Evolutionary conservation across 2,888 invertebrate genomes (phyloP), one percentile per base, ranked within the genome.

Genomic region (Stenchaetothrips biformis): DNA sequence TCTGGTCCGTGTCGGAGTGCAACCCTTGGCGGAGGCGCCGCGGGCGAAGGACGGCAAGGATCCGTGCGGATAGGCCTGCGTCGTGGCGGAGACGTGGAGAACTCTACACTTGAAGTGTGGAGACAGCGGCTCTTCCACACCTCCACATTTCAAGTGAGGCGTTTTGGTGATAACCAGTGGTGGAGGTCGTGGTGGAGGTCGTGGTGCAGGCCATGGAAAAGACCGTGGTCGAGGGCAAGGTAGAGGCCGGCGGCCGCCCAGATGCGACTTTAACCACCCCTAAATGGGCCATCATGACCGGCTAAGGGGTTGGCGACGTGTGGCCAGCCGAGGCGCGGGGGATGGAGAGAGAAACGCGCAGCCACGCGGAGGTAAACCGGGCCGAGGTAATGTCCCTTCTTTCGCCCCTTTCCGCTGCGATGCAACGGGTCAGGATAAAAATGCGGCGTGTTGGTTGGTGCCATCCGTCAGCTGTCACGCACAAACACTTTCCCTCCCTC

Each of bases 241-340:
- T 59, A 6, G n/a, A 16, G 67, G 25, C 67, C 67, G 21, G 37
- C 37, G 2, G 21, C 25, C 67, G 25, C 25, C 67, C 25, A 74
- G 25, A 74, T 74, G 67, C 25, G 67, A 74, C 67, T 74, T 74
- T 74, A 74, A 74, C 67, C 25, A 74, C 67, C 67, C 67, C 67
- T 74, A 74, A 74, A 74, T 74, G 67, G 67, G 21, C 25, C 67
- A 25, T 74, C 67, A 21, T 21, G 25, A 25, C 53, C 18, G 21
- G 67, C 21, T 2, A 9, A 67, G 21, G 67, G 53, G 53, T 53
- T 37, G 37, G 37, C 37, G 37, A 37, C 67, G 25, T 74, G 21
- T 74, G 59, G 6, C 59, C 18, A 6, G 16, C 59, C 18, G 16
- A 8, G 18, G 59, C 18, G 59, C 53, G 53, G 13, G 59, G 13